Percentiles rank a stretch among this genome's conserved stretches.
Evolutionary conservation across 1,140 invertebrate genomes (phyloP).

Genomic region (Bombus breviceps): DNA sequence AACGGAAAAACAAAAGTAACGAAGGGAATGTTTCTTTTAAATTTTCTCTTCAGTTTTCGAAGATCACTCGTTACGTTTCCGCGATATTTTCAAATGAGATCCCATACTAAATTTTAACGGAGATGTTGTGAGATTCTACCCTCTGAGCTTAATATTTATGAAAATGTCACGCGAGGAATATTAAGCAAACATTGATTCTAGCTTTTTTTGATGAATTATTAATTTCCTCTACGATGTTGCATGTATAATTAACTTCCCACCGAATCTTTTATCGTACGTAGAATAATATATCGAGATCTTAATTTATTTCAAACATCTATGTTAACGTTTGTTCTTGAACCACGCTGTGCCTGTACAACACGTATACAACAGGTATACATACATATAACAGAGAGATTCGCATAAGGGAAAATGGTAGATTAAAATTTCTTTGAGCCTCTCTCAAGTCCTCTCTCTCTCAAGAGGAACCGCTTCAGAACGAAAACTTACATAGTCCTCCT

Average conservation of each 20-base stretch:
- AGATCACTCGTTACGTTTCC: no score
- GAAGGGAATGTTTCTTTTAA: neutral
- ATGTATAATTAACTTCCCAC: neutral
- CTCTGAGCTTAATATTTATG: no score
- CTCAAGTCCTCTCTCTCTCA: slow-evolving; percentile 29
- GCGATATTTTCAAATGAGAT: neutral
- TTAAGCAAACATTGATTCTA: neutral
- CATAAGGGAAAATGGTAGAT: slow-evolving; percentile 38
- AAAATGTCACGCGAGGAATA: neutral
- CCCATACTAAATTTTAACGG: neutral
- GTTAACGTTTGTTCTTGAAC: slow-evolving; percentile 2
- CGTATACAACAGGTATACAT: neutral
- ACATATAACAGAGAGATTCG: slow-evolving; percentile 13
- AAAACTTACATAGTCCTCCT: slow-evolving; percentile 90
- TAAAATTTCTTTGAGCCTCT: slow-evolving; percentile 44
- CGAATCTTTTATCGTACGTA: neutral
- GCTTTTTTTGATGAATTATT: neutral
- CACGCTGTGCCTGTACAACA: neutral
- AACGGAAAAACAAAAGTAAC: neutral
- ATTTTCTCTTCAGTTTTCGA: neutral
- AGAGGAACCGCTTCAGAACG: slow-evolving; percentile 73
- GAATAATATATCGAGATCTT: neutral
- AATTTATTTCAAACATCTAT: no score
- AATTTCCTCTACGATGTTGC: neutral
- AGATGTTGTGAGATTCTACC: neutral